These are phyloP conservation scores for Antidorcas marsupialis DNA, from an alignment of 2,113 vertebrate species.

Conservation along the genomic window DNA sequence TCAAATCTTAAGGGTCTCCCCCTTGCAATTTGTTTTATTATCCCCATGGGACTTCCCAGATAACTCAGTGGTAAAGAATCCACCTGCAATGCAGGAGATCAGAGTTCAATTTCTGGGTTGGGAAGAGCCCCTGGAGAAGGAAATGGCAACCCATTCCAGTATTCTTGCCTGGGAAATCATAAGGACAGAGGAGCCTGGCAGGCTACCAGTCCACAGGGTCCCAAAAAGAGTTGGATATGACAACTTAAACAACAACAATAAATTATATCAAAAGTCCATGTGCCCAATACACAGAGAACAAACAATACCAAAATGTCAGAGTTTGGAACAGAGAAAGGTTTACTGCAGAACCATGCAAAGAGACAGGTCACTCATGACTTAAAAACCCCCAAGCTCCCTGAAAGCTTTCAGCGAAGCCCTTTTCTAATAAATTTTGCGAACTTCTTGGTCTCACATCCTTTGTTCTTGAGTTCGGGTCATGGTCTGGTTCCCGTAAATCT, in stretches of 20 bases:
- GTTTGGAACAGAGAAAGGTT: neutral
- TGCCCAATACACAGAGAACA: neutral
- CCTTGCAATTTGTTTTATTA: neutral
- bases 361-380: neutral
- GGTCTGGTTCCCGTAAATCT: neutral
- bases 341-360: neutral
- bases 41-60: neutral
- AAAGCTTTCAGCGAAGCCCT: neutral
- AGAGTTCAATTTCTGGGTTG: neutral
- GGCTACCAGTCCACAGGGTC: neutral
- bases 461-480: neutral
- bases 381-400: neutral
- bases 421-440: neutral
- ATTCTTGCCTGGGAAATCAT: neutral
- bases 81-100: neutral
- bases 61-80: neutral
- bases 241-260: neutral
- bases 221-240: neutral
- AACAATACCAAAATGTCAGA: neutral
- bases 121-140: neutral
- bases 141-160: neutral
- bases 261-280: neutral
- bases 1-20: neutral
- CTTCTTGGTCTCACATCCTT: neutral
- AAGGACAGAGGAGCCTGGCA: neutral